These are phyloP conservation scores for Polypterus bichir DNA, from an alignment of 2,113 vertebrate genomes.

Conservation along the genomic window DNA sequence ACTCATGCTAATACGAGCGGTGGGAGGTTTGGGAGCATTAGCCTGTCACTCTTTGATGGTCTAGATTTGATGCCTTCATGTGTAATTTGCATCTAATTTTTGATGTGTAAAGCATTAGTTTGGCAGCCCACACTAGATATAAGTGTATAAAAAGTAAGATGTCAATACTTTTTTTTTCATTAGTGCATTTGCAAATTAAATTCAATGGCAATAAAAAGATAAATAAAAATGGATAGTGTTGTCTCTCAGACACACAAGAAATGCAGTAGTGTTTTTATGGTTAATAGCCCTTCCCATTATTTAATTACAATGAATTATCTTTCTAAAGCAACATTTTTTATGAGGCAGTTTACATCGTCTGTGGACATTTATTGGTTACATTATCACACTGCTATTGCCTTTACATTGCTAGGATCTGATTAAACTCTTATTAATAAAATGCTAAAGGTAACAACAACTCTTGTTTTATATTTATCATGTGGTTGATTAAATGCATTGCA, in stretches of 20 bases:
- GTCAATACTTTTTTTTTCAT: not conserved
- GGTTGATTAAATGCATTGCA: too few species aligned
- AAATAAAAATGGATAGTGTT: constrained; percentile 7
- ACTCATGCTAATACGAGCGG: too few species aligned
- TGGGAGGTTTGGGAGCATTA: too few species aligned
- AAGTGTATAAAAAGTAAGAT: not conserved
- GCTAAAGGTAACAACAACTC: too few species aligned
- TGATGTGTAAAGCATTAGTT: too few species aligned
- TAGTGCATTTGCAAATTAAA: not conserved
- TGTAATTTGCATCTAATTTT: too few species aligned
- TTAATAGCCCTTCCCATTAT: constrained; percentile 56
- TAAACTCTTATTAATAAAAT: constrained; percentile 59
- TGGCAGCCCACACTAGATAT: too few species aligned
- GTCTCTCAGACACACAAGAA: constrained; percentile 39
- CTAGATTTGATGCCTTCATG: too few species aligned
- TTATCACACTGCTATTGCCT: constrained; percentile 43
- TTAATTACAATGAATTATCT: constrained; percentile 51
- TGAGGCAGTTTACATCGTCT: constrained; percentile 50
- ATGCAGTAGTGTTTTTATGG: constrained; percentile 36
- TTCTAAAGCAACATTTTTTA: constrained; percentile 55
- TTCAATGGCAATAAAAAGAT: not conserved
- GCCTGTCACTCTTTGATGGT: too few species aligned
- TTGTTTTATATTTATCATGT: too few species aligned
- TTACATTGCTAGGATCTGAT: constrained; percentile 56
- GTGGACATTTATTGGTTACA: constrained; percentile 57